Conservation (phyloP, 1,140 invertebrate genomes). For the Thereuonema tuberculata region DNA sequence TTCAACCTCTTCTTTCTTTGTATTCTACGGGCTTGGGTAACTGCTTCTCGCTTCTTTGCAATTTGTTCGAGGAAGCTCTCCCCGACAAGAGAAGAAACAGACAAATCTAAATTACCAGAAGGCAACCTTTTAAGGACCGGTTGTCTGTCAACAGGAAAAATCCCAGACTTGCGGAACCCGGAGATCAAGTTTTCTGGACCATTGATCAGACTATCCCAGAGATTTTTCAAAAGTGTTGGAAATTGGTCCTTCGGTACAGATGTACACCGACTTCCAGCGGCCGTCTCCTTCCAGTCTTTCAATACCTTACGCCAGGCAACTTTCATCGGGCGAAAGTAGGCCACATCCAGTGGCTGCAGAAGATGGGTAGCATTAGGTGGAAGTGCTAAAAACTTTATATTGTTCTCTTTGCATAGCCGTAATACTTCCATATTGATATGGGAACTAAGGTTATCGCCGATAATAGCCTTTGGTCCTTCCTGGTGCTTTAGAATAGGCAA, state of each 20-base stretch:
- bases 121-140: background rate
- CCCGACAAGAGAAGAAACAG: background rate
- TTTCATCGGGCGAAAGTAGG: conserved; percentile 28
- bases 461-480: conserved; percentile 14
- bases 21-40: background rate
- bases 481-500: conserved; percentile 12
- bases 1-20: background rate
- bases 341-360: conserved; percentile 31
- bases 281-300: background rate
- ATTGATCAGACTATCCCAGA: background rate
- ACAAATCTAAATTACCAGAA: background rate
- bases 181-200: background rate
- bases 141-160: background rate
- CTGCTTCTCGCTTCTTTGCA: background rate
- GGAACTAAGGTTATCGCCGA: conserved; percentile 17
- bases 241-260: background rate
- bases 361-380: conserved; percentile 31
- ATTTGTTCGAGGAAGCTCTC: background rate
- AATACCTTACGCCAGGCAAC: conserved; percentile 19
- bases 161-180: background rate
- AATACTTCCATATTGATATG: conserved; percentile 14
- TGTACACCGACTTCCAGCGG: background rate
- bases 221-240: background rate
- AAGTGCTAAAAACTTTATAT: conserved; percentile 18
- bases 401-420: conserved; percentile 8